These are phyloP conservation scores for Procambarus virginalis DNA, from an alignment of 1,140 invertebrate species.

Conservation along the genomic window DNA sequence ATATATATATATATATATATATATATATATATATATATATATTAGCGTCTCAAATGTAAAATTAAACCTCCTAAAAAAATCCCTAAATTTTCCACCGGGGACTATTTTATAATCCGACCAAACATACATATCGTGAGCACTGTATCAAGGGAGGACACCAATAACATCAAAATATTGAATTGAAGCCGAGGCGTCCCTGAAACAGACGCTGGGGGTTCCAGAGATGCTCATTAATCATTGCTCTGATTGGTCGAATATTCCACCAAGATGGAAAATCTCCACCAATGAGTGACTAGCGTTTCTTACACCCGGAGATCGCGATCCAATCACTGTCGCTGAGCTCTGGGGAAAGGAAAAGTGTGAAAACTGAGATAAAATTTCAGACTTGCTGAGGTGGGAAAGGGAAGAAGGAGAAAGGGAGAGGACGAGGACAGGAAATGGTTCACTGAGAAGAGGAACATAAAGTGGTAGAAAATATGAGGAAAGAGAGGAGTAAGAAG, in stretches of 20 bases:
- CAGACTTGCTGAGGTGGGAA: no score
- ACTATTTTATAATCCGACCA: not conserved
- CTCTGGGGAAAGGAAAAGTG: no score
- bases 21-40: no score
- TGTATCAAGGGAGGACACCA: not conserved
- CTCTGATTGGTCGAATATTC: slow-evolving; percentile 64
- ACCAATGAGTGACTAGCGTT: slow-evolving; percentile 65
- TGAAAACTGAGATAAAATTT: no score
- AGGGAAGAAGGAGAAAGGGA: no score
- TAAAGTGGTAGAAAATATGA: no score
- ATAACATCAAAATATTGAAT: not conserved
- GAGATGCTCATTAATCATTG: slow-evolving; percentile 61
- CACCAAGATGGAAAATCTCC: slow-evolving; percentile 54
- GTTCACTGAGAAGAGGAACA: no score
- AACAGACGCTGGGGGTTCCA: not conserved
- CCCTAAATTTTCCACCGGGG: not conserved
- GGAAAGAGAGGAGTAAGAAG: no score
- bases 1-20: no score
- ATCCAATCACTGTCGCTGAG: slow-evolving; percentile 46
- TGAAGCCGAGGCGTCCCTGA: not conserved
- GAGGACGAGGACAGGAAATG: not conserved
- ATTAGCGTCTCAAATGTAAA: not conserved
- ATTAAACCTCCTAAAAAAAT: not conserved
- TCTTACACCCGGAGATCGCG: slow-evolving; percentile 50
- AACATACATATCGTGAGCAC: no score